Base-by-base conservation (phyloP, 2,888 invertebrate species). In the Patella caerulea region DNA sequence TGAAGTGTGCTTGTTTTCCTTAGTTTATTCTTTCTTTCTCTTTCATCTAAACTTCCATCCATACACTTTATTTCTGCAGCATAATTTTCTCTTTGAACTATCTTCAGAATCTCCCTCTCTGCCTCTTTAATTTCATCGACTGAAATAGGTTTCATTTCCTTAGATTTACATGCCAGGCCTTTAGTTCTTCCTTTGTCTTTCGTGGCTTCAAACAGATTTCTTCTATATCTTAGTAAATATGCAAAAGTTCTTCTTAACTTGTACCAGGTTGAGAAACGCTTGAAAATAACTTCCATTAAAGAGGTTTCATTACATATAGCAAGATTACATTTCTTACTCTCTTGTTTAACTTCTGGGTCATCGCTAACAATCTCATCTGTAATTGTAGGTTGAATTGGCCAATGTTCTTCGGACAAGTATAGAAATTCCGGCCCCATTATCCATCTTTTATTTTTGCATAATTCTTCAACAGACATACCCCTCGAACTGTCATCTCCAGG, bases 321-420 rank as follows among this genome's bases (percentile, higher is more conserved):
- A 56, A 17, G 2, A 17, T 56, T 14, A 56, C 56, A 56, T 56
- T 56, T 56, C 7, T 56, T 56, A 3, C 52, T 55, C 24, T 52
- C 55, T 73, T 73, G 24, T 73, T 73, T 55, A 3, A 73, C 73
- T 55, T 52, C 55, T 73, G 52, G 24, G 52, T 73, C 55, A 12
- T 73, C 73, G 7, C 17, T 4, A 19, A 3, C 45, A 34, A 45
- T 72, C 52, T 72, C 52, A 45, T 45, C 17, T 17, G 17, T n/a
- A 17, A 17, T 9, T 72, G n/a, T 72, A 17, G 19, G 17, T 34
- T 59, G 59, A 2, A 4, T 19, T 70, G 72, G 72, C 72, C 45
- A 72, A 19, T 72, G 14, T 45, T 45, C 45, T 4, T 53, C 53
- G 19, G 72, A 1, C 45, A 9, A 34, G n/a, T 45, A 34, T 17